These are phyloP conservation scores for Dasypogon diadema DNA, from an alignment of 2,888 invertebrate species.

Conservation along the genomic window DNA sequence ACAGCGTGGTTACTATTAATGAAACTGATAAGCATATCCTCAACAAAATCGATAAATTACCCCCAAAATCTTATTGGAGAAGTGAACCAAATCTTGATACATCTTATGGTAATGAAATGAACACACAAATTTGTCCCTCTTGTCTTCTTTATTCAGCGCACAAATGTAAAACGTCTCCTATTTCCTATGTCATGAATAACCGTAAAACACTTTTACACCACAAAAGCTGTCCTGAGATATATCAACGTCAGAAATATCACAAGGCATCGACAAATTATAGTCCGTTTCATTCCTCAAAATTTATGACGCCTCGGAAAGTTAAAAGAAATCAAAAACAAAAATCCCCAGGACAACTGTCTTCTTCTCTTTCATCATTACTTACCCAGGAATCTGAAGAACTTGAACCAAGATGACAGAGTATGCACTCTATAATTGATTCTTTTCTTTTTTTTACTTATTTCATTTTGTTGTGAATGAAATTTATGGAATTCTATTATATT, in stretches of 20 bases:
- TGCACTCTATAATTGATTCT: conserved; percentile 38
- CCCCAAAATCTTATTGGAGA: conserved; percentile 33
- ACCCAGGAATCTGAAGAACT: conserved; percentile 48
- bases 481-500: background rate
- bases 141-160: conserved; percentile 15
- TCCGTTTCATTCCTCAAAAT: conserved; percentile 55
- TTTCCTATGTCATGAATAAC: background rate
- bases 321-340: conserved; percentile 56
- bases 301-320: conserved; percentile 56
- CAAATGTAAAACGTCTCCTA: background rate
- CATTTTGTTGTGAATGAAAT: background rate
- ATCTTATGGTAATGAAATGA: too few species aligned
- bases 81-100: conserved; percentile 53
- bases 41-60: conserved; percentile 40
- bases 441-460: conserved; percentile 3
- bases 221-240: conserved; percentile 66
- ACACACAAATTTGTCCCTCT: background rate
- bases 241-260: background rate
- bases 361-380: conserved; percentile 25
- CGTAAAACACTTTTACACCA: conserved; percentile 36
- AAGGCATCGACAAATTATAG: conserved; percentile 25
- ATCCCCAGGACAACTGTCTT: conserved; percentile 15
- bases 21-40: conserved; percentile 31
- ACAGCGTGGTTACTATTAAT: conserved; percentile 20
- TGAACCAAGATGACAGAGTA: conserved; percentile 59